Conservation (phyloP, 2,888 invertebrate species). For the Cryptosula pallasiana region DNA sequence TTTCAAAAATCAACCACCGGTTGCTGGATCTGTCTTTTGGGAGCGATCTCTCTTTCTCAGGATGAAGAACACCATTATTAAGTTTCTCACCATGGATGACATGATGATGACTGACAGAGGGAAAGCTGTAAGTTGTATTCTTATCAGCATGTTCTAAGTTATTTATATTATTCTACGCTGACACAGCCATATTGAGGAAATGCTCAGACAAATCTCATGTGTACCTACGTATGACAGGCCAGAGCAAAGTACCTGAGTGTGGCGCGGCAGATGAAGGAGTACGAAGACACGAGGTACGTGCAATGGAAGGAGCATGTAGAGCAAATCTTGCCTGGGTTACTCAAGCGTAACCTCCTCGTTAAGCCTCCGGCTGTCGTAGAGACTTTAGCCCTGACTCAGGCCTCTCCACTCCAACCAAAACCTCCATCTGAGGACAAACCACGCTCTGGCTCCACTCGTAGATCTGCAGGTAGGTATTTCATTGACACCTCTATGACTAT, state of each 20-base stretch:
- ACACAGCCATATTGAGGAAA: too few species aligned
- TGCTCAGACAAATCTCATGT: too few species aligned
- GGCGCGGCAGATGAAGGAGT: conserved; percentile 69
- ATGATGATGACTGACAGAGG: conserved; percentile 67
- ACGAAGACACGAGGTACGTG: conserved; percentile 68
- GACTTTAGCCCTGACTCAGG: conserved; percentile 6
- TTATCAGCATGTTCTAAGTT: too few species aligned
- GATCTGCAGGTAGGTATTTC: conserved; percentile 14
- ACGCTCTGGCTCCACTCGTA: conserved; percentile 11
- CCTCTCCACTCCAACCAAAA: neutral
- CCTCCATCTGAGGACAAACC: conserved; percentile 13
- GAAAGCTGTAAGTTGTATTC: conserved; percentile 56
- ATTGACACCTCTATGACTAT: neutral
- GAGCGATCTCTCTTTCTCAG: conserved; percentile 71
- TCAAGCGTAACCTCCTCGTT: conserved; percentile 46
- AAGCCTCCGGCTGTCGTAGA: conserved; percentile 30
- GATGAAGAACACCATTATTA: conserved; percentile 73
- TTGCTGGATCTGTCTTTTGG: conserved; percentile 83
- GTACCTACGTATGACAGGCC: conserved; percentile 59
- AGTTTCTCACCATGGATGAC: conserved; percentile 71
- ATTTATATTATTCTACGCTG: too few species aligned
- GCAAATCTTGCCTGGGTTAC: conserved; percentile 59
- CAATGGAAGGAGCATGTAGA: conserved; percentile 67
- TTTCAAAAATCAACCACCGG: conserved; percentile 70
- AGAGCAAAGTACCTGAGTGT: conserved; percentile 73